These are phyloP conservation scores for Aphyosemion australe DNA, from an alignment of 2,113 vertebrate genomes.

Conservation along the genomic window DNA sequence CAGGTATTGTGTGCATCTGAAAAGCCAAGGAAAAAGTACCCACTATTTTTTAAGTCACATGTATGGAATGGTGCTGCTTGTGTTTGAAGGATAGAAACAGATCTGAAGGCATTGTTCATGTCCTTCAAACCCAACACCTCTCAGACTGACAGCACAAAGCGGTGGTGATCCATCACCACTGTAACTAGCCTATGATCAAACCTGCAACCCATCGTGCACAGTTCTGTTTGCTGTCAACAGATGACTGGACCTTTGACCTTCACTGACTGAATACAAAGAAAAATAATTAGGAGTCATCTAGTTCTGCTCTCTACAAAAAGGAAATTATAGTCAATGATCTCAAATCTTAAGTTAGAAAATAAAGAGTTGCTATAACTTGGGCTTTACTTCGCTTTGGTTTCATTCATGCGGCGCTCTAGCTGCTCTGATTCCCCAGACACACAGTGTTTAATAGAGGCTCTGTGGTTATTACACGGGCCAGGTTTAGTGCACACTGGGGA, in stretches of 20 bases:
- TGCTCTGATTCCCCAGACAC: conserved; percentile 49
- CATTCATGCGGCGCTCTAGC: conserved; percentile 30
- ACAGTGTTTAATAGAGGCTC: conserved; percentile 63
- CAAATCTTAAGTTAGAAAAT: not conserved
- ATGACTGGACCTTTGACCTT: conserved; percentile 63
- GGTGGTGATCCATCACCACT: conserved; percentile 66
- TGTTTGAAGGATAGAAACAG: no score
- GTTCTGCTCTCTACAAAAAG: conserved; percentile 6
- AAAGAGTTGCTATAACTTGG: conserved; percentile 42
- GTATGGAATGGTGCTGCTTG: no score
- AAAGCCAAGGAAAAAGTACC: not conserved
- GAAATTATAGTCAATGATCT: conserved; percentile 19
- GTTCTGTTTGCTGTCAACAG: conserved; percentile 66
- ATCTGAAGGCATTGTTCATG: no score
- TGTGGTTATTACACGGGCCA: conserved; percentile 67
- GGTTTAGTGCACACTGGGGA: conserved; percentile 62
- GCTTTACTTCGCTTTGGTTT: conserved; percentile 35
- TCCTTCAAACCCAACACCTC: conserved; percentile 12
- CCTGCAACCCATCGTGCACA: conserved; percentile 55
- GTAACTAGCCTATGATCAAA: conserved; percentile 57
- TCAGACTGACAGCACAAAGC: conserved; percentile 30
- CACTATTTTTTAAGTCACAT: no score
- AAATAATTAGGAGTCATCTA: conserved; percentile 12
- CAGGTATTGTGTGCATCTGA: not conserved
- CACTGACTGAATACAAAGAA: conserved; percentile 15